Evolutionary conservation across 2,888 invertebrate species (phyloP), one percentile per base, ranked within the genome.

Genomic region (Polymixis lichenea): DNA sequence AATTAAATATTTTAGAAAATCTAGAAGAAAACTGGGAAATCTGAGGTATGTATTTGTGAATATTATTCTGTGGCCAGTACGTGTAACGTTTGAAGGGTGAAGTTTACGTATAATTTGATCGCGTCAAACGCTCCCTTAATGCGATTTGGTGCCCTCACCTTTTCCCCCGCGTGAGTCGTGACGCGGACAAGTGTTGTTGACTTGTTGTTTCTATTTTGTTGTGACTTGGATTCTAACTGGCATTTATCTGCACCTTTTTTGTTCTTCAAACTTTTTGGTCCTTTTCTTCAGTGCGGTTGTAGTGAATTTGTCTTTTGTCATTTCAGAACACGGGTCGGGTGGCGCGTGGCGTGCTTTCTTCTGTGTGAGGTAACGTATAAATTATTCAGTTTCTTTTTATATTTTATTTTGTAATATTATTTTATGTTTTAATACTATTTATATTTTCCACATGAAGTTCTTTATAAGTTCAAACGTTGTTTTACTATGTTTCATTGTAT

Each of bases 181-280:
- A 94, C 94, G 93, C 91, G 92, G 89, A 91, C 92, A 94, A 95
- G 93, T 94, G 93, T 94, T 95, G 94, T 94, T 93, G 93, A 94
- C 92, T 95, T 94, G 94, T 95, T 95, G 93, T 95, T 94, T 94
- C 91, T 91, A 92, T 93, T 93, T 92, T 94, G 92, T 93, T 95
- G 93, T 92, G 92, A 91, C 90, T 91, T 90, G 88, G 91, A 89
- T 92, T 90, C 87, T 86, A 85, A 86, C 86, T 91, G 90, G 80
- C 89, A 88, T 89, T 89, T 87, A 86, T 77, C 77, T 84, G 60
- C 62, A 64, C 83, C 81, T 76, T 88, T 89, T 83, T 86, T 87
- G 76, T 83, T 79, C 74, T 70, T 56, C 65, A 65, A 76, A 82
- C 61, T 80, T 86, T 86, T 80, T 84, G 82, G 73, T 77, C 71